Percentiles rank a stretch among this genome's conserved stretches.
phyloP scores from a whole-genome alignment of 2,888 invertebrate species.

The Chymomyza procnemis region DNA sequence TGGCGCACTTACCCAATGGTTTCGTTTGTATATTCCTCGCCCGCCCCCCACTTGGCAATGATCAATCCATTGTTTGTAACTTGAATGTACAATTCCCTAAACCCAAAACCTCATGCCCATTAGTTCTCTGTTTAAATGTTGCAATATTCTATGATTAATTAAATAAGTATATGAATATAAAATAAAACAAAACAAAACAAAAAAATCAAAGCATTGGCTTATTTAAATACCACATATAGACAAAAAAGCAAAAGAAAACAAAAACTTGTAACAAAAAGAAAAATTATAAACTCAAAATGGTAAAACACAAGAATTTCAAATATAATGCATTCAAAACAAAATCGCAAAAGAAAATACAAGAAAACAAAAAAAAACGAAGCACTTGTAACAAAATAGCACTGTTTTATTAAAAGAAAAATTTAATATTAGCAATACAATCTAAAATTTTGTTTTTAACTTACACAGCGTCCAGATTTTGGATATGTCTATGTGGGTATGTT shows the following conservation, averaged over 20 bases:
- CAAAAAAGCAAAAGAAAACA: conserved; percentile 21
- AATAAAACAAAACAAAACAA: conserved; percentile 8
- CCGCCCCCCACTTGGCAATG: conserved; percentile 8
- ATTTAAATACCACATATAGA: background rate
- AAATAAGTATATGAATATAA: conserved; percentile 23
- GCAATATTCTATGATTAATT: conserved; percentile 41
- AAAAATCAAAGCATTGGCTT: conserved; percentile 9
- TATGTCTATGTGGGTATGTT: too few species aligned
- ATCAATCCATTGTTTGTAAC: conserved; percentile 31
- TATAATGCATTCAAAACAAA: conserved; percentile 26
- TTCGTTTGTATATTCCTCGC: conserved; percentile 41
- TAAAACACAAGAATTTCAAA: conserved; percentile 5
- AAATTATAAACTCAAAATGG: conserved; percentile 38
- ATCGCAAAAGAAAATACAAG: conserved; percentile 21
- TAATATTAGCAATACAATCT: conserved; percentile 61
- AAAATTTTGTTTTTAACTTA: background rate
- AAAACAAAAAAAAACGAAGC: conserved; percentile 50
- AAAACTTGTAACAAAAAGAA: conserved; percentile 40
- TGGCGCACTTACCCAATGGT: conserved; percentile 35
- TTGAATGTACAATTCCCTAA: conserved; percentile 36
- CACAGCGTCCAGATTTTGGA: background rate
- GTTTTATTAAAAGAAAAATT: conserved; percentile 65
- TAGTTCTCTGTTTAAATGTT: conserved; percentile 66
- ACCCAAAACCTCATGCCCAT: conserved; percentile 19
- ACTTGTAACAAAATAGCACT: conserved; percentile 73